Evolutionary conservation across 1,140 invertebrate genomes (phyloP).

Genomic region (Eueides isabella): DNA sequence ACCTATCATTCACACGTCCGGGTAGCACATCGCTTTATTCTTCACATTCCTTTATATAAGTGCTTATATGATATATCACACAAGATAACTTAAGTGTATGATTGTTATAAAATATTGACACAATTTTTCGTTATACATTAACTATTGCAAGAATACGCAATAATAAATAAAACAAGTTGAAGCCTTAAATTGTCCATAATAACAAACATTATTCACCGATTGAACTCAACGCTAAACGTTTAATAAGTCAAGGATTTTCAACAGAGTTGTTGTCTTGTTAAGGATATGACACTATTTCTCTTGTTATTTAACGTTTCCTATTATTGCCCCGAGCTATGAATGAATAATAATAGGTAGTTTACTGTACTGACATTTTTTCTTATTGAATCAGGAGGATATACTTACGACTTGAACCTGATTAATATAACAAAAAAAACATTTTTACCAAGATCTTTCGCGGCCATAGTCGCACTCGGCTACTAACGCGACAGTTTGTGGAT

Average conservation of each 20-base stretch:
- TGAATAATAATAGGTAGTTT: neutral
- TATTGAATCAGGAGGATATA: slow-evolving; percentile 14
- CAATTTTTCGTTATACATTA: slow-evolving; percentile 18
- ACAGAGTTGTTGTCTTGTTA: slow-evolving; percentile 33
- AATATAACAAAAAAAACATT: too few relatives aligned
- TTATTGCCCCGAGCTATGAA: slow-evolving; percentile 11
- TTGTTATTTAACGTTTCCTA: slow-evolving; percentile 26
- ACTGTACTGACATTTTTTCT: neutral
- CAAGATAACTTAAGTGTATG: slow-evolving; percentile 33
- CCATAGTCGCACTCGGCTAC: too few relatives aligned
- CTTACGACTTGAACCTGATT: too few relatives aligned
- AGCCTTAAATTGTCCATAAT: slow-evolving; percentile 41
- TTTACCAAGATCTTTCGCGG: too few relatives aligned
- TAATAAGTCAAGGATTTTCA: slow-evolving; percentile 51
- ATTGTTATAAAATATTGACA: slow-evolving; percentile 33
- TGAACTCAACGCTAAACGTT: slow-evolving; percentile 37
- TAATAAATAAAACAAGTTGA: slow-evolving; percentile 12
- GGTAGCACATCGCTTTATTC: slow-evolving; percentile 50
- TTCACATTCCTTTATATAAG: slow-evolving; percentile 49
- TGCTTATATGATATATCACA: slow-evolving; percentile 31
- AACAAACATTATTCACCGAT: slow-evolving; percentile 45
- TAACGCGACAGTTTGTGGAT: too few relatives aligned
- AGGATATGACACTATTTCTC: slow-evolving; percentile 41
- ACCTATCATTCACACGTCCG: slow-evolving; percentile 48
- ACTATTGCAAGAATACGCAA: neutral